These are phyloP conservation scores for Aptenodytes patagonicus DNA, from an alignment of 2,113 vertebrate genomes.

Conservation along the genomic window DNA sequence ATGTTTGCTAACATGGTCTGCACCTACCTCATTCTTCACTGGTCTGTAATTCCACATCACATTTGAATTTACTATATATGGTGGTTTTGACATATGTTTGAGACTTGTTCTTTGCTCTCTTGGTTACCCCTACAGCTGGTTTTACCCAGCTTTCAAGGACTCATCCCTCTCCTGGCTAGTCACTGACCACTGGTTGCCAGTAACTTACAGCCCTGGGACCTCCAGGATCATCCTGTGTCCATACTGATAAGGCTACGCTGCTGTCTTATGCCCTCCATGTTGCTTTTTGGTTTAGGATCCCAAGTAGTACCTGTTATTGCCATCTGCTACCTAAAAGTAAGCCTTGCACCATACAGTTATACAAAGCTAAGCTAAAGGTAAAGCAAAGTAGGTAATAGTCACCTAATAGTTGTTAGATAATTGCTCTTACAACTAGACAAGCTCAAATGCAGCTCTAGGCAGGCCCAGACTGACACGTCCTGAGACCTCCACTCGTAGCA, in stretches of 20 bases:
- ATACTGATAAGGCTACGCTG: neutral
- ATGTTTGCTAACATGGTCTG: neutral
- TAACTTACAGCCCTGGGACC: neutral
- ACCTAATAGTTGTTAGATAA: neutral
- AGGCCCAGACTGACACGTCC: neutral
- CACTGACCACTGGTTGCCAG: neutral
- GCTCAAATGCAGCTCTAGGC: neutral
- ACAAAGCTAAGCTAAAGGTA: neutral
- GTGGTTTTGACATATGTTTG: neutral
- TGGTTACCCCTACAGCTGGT: neutral
- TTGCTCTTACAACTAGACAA: neutral
- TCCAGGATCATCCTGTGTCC: neutral
- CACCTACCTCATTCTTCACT: neutral
- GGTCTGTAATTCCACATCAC: neutral
- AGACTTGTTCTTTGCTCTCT: neutral
- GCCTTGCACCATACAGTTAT: neutral
- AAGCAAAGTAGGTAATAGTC: neutral
- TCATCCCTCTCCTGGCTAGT: neutral
- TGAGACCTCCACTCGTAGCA: fast-evolving
- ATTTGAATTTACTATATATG: neutral
- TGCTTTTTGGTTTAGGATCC: neutral
- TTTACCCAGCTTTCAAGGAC: neutral
- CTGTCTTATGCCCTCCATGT: neutral
- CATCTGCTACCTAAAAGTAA: neutral
- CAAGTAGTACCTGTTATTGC: neutral